A percentile compares a stretch with the other conserved stretches of the same genome.
Conservation (phyloP, 2,888 invertebrate genomes). For the Chrysina gloriosa region DNA sequence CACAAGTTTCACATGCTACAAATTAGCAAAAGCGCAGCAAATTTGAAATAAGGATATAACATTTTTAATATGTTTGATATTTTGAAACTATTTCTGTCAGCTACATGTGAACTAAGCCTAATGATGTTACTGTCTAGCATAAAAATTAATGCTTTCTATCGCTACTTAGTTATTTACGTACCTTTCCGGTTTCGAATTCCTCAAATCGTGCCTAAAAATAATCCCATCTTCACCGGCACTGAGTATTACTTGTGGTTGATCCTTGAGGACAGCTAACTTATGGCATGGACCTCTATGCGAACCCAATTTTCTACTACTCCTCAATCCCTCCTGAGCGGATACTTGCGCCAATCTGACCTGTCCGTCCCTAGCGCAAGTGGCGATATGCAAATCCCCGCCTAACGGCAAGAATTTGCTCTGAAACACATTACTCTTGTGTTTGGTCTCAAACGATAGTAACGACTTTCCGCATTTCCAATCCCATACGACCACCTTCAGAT, state of each 20-base stretch:
- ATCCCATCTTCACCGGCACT: conserved; percentile 92
- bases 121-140: too few relatives aligned
- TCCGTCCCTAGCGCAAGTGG: conserved; percentile 90
- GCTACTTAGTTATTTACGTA: conserved; percentile 63
- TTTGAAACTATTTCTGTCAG: too few relatives aligned
- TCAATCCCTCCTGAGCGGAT: conserved; percentile 67
- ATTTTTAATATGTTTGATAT: too few relatives aligned
- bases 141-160: neutral
- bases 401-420: conserved; percentile 90
- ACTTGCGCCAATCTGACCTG: conserved; percentile 77
- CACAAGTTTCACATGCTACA: too few relatives aligned
- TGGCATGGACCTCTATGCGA: conserved; percentile 84
- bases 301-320: conserved; percentile 70
- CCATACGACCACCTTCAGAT: conserved; percentile 88
- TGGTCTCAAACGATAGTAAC: conserved; percentile 78
- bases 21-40: too few relatives aligned
- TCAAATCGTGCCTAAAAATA: conserved; percentile 84
- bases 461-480: conserved; percentile 84
- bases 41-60: too few relatives aligned
- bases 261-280: conserved; percentile 82
- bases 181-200: conserved; percentile 76
- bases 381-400: conserved; percentile 83
- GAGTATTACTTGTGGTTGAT: conserved; percentile 81
- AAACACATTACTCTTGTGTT: conserved; percentile 90
- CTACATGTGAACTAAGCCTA: too few relatives aligned